These are phyloP conservation scores for Xyliphius kryptos DNA, from an alignment of 2,113 vertebrate species.

Conservation along the genomic window DNA sequence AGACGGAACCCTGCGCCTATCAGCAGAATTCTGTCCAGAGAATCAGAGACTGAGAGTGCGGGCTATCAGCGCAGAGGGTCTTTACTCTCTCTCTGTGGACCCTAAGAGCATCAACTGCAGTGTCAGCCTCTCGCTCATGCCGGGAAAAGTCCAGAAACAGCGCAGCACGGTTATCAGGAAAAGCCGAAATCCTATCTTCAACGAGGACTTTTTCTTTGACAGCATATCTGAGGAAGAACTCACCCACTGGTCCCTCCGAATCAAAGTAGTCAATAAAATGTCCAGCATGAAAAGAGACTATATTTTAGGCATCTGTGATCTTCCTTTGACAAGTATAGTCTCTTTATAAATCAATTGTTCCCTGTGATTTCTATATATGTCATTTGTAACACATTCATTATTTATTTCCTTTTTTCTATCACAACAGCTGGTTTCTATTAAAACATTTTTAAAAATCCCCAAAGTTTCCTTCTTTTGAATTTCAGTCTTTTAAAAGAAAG, in stretches of 20 bases:
- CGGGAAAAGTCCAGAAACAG: slow-evolving; percentile 77
- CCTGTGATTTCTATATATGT: slow-evolving; percentile 41
- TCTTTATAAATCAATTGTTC: slow-evolving; percentile 38
- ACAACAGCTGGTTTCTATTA: slow-evolving; percentile 53
- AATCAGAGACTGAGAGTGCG: slow-evolving; percentile 74
- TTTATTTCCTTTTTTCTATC: slow-evolving; percentile 60
- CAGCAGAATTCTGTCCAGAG: slow-evolving; percentile 68
- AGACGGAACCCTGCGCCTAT: slow-evolving; percentile 71
- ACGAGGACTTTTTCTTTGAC: slow-evolving; percentile 87
- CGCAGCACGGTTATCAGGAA: slow-evolving; percentile 77
- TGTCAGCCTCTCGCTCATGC: slow-evolving; percentile 71
- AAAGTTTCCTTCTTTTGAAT: slow-evolving; percentile 25
- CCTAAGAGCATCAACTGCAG: slow-evolving; percentile 76
- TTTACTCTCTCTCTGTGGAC: slow-evolving; percentile 64
- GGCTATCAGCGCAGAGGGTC: slow-evolving; percentile 74
- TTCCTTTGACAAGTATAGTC: slow-evolving; percentile 61
- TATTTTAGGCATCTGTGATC: slow-evolving; percentile 61
- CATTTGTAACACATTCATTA: slow-evolving; percentile 11
- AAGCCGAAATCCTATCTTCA: slow-evolving; percentile 83
- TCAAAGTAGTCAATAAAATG: slow-evolving; percentile 79
- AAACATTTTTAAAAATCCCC: slow-evolving; percentile 44
- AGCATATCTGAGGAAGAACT: slow-evolving; percentile 70
- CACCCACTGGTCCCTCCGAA: slow-evolving; percentile 60
- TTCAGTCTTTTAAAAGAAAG: slow-evolving; percentile 8
- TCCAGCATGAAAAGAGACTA: slow-evolving; percentile 73